phyloP scores from a whole-genome alignment of 2,113 vertebrate genomes.

The Phyllostomus discolor region DNA sequence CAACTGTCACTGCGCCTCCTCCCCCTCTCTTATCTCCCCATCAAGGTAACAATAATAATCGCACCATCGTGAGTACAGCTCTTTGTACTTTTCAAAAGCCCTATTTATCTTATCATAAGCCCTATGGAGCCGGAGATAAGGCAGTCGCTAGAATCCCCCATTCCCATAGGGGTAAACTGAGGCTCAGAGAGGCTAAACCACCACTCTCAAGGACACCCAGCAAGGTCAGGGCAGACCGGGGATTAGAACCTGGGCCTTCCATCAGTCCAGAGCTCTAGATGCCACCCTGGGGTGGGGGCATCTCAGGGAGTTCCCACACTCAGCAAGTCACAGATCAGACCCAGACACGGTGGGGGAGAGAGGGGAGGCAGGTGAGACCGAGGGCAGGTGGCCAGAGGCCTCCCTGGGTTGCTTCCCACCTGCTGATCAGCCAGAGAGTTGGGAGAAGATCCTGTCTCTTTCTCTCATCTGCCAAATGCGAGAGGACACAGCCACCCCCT shows the following conservation, averaged over 20 bases:
- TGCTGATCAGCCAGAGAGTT: not conserved
- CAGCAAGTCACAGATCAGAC: not conserved
- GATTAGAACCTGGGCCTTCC: not conserved
- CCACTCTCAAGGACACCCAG: not conserved
- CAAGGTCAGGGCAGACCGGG: not conserved
- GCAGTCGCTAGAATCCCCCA: not conserved
- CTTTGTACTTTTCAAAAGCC: constrained; percentile 56
- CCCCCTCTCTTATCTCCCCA: constrained; percentile 41
- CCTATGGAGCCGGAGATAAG: constrained; percentile 12
- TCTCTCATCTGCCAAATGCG: not conserved
- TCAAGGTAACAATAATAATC: constrained; percentile 55
- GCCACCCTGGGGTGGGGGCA: not conserved
- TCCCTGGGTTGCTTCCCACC: not conserved
- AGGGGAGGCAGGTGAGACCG: not conserved
- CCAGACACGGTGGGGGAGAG: accelerated
- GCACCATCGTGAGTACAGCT: constrained; percentile 21
- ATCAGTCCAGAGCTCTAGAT: not conserved
- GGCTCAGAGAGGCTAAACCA: not conserved
- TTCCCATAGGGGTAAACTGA: constrained; percentile 49
- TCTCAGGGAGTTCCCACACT: not conserved
- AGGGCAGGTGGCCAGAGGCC: not conserved
- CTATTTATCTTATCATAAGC: no score
- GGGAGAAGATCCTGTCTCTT: not conserved
- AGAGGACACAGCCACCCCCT: accelerated
- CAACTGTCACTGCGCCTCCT: constrained; percentile 49